phyloP scores from a whole-genome alignment of 1,140 invertebrate genomes.

The Orchesella cincta region DNA sequence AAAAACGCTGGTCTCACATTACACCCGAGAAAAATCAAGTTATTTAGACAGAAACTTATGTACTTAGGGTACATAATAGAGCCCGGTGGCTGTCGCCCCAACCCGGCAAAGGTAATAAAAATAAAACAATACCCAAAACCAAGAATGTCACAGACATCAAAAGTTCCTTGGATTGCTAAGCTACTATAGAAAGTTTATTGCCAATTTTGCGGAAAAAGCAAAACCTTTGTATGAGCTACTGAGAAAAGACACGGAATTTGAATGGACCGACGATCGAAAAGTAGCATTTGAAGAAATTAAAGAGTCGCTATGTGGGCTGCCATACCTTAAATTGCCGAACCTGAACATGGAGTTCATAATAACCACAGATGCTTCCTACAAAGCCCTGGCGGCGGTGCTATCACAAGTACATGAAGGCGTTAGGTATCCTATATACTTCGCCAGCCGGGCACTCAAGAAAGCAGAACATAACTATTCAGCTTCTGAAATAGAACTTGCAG shows the following conservation, averaged over 20 bases:
- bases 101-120: constrained; percentile 30
- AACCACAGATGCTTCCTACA: neutral
- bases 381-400: constrained; percentile 43
- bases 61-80: neutral
- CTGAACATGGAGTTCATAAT: neutral
- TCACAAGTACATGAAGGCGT: constrained; percentile 39
- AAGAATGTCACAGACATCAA: neutral
- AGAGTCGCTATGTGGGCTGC: constrained; percentile 37
- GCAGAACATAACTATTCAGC: constrained; percentile 55
- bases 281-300: constrained; percentile 17
- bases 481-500: constrained; percentile 61
- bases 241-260: neutral
- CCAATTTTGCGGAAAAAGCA: constrained; percentile 51
- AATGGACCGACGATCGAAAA: neutral
- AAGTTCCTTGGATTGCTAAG: neutral
- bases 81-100: constrained; percentile 52
- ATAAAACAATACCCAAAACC: neutral
- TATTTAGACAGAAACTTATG: constrained; percentile 36
- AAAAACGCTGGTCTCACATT: neutral
- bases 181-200: neutral
- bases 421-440: neutral
- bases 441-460: neutral
- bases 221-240: constrained; percentile 44
- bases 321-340: constrained; percentile 33
- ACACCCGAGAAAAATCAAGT: constrained; percentile 53